Percentiles rank a stretch among this genome's conserved stretches.
These are phyloP conservation scores for Apeira syringaria DNA, from an alignment of 2,888 invertebrate species.

Conservation along the genomic window DNA sequence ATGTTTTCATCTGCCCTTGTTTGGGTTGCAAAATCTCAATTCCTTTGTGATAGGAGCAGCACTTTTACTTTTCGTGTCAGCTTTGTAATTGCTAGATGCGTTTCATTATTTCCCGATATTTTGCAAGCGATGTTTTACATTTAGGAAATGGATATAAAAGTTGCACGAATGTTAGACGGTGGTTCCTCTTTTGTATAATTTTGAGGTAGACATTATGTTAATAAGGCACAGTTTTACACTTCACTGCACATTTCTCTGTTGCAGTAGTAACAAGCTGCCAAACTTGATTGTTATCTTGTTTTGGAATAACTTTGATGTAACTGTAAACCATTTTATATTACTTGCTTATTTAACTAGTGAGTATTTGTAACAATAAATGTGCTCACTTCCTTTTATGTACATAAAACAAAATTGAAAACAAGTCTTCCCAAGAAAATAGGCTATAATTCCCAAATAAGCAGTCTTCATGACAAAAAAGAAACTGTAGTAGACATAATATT, in stretches of 20 bases:
- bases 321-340: too few species aligned
- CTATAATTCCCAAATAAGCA: too few species aligned
- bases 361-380: too few species aligned
- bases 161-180: conserved; percentile 22
- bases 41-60: conserved; percentile 70
- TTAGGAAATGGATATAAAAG: conserved; percentile 40
- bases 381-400: too few species aligned
- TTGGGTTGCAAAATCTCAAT: conserved; percentile 73
- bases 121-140: conserved; percentile 36
- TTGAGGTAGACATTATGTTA: conserved; percentile 39
- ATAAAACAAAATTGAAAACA: too few species aligned
- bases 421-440: too few species aligned
- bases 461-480: too few species aligned
- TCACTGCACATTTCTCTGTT: conserved; percentile 51
- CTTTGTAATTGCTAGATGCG: conserved; percentile 35
- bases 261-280: conserved; percentile 50
- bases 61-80: conserved; percentile 71
- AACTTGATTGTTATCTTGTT: conserved; percentile 41
- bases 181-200: conserved; percentile 31
- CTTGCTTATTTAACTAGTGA: too few species aligned
- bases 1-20: conserved; percentile 75
- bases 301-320: conserved; percentile 5
- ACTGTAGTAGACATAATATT: too few species aligned
- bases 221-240: conserved; percentile 56
- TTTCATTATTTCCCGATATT: conserved; percentile 53